Base-by-base conservation (phyloP, 2,888 invertebrate genomes). In the Phengaris alcon region DNA sequence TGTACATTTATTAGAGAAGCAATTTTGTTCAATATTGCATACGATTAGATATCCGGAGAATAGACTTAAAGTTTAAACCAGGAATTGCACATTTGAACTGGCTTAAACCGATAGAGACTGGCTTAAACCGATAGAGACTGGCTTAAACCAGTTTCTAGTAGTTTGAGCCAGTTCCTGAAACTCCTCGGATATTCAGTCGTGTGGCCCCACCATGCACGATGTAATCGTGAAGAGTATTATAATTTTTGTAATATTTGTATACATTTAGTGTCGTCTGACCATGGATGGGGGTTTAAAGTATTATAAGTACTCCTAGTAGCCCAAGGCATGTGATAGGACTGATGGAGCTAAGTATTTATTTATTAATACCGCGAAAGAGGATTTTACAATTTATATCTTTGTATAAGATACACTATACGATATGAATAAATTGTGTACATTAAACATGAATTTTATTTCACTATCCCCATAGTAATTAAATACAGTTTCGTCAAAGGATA, bases 351-450 rank as follows among this genome's bases (percentile, higher is more conserved):
- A 90, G 89, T 93, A 93, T 93, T 93, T 93, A 93, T 93, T 93
- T 92, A 92, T 88, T 88, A 85, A 88, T 88, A 89, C 88, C 88
- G 89, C 81, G 86, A 90, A 88, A 85, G 87, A 89, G 89, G 90
- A 90, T 89, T 92, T 91, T 93, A 93, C 93, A 93, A 91, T 92
- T 93, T 93, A 92, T 91, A 91, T 88, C 91, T 93, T 93, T 93
- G 93, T 93, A 93, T 91, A 90, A 91, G 89, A 90, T 88, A 90
- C 84, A 84, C 88, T 89, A 90, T 91, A 90, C 91, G 93, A 92
- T 93, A 92, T 88, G 79, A 93, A 93, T 93, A 93, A 93, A 93
- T 93, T 93, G 93, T 93, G 93, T 93, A 93, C 90, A 90, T 91
- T 89, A 90, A 91, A 89, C 86, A 88, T 87, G 79, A 80, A 15